Base-by-base conservation (phyloP, 2,888 invertebrate species). In the Apamea monoglypha region DNA sequence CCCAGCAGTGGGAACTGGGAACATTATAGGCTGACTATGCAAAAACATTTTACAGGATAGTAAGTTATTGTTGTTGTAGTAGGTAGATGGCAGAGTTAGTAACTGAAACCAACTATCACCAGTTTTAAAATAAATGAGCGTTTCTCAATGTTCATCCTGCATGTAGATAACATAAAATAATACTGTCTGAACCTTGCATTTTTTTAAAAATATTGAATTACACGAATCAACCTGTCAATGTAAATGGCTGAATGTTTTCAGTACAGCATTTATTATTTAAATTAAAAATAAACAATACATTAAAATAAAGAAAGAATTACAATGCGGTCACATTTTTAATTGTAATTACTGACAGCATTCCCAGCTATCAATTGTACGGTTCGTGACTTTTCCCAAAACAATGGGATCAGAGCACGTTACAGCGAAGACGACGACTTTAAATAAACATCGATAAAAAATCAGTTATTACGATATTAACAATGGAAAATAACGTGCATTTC, bases 341-440 rank as follows among this genome's bases (percentile, higher is more conserved):
- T 94, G 92, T 93, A 94, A 94, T 94, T 92, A 92, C 91, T 88
- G 90, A 92, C 88, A 89, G 83, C 90, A 91, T 92, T 90, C 88
- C 81, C 83, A 85, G 91, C 93, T 89, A 94, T 95, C 94, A 95
- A 94, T 95, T 91, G 93, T 85, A 86, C 82, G 50, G 94, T 91
- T 91, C 96, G 96, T 97, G 96, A 96, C 96, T 96, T 96, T 94
- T 92, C 85, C 91, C 93, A 96, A 96, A 96, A 97, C 96, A 96
- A 93, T 91, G 88, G 96, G 95, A 93, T 97, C 93, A 95, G 50
- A 82, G 80, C 79, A 88, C 90, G 93, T 93, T 92, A 90, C 90
- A 93, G 87, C 88, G 90, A 91, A 94, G 93, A 94, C 90, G 86
- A 82, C 89, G 91, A 93, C 93, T 93, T 92, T 90, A 93, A 93